Base-by-base conservation (phyloP, 2,113 vertebrate genomes). In the Rattus norvegicus region DNA sequence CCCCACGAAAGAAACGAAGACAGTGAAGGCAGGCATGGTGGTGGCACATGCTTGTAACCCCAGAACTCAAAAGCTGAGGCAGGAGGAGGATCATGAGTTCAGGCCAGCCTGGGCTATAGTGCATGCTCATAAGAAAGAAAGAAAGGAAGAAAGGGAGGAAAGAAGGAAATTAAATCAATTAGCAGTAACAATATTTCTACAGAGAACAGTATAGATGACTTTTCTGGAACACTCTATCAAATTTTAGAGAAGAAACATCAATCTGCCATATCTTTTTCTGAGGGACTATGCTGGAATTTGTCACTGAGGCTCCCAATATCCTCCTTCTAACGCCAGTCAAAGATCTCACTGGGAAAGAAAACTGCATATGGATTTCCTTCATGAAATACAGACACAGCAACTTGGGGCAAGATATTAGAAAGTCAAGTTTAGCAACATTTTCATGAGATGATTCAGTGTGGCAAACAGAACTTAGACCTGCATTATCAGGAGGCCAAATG, bases 321-420 rank as follows among this genome's bases (percentile, higher is more conserved):
- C 24, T 65, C 24, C 47, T 43, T 52, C 19, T 33, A 79, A 94
- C 92, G 69, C 19, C 30, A 70, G 80, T 26, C n/a, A 14, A 85
- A 90, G 70, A 90, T 9, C 16, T 94, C 10, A 72, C 6, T 39
- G 72, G 80, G 79, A 84, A 67, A 94, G 47, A 95, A 79, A 94
- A 43, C n/a, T 85, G 22, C 26, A 67, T 26, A 85, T 19, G 2
- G 43, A 30, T 75, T 85, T 86, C 22, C 26, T 76, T 73, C 43
- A 12, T 54, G 43, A 83, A 33, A 70, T 70, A 63, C 10, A 59
- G n/a, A 86, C 30, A 43, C 30, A 61, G 75, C 16, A 81, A 54
- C 65, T 77, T 47, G 90, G 26, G 76, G 33, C 9, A 63, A 91
- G 88, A 77, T 69, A 76, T 7, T 56, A 72, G 7, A 54, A 61